phyloP scores from a whole-genome alignment of 2,888 invertebrate genomes.

The Pammene fasciana region DNA sequence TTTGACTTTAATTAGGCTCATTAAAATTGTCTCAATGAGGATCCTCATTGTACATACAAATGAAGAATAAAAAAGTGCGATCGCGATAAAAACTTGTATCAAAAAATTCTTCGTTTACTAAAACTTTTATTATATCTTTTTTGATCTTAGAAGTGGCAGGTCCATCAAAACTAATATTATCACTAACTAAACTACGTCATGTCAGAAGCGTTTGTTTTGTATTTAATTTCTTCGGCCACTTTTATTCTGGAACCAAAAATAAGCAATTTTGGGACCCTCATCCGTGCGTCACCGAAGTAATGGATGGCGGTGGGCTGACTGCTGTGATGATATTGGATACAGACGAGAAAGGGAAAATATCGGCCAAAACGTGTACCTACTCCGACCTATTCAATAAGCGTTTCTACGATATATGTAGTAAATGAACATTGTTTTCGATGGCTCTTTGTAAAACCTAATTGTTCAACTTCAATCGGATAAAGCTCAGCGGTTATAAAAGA shows the following conservation, averaged over 20 bases:
- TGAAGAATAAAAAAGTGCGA: no score
- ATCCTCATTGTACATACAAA: no score
- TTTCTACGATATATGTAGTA: slow-evolving; percentile 3
- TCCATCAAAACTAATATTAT: no score
- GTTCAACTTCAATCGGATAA: neutral
- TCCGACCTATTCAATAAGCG: slow-evolving; percentile 29
- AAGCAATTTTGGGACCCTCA: slow-evolving; percentile 65
- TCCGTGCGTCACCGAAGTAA: slow-evolving; percentile 62
- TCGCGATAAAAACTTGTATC: no score
- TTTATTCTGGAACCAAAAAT: slow-evolving; percentile 54
- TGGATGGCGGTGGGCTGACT: slow-evolving; percentile 56
- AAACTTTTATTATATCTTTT: no score
- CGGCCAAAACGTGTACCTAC: slow-evolving; percentile 21
- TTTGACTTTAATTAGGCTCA: no score
- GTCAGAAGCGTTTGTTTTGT: slow-evolving; percentile 24
- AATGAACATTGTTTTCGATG: slow-evolving; percentile 21
- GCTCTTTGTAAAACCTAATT: neutral
- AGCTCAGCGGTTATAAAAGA: neutral
- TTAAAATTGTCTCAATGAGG: no score
- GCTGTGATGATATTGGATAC: slow-evolving; percentile 50
- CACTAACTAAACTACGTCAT: neutral
- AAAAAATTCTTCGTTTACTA: no score
- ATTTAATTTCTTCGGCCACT: slow-evolving; percentile 50
- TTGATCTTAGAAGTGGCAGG: no score
- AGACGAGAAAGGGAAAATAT: slow-evolving; percentile 45